Conservation (phyloP, 2,888 invertebrate genomes). For the Crepidodera aurea region DNA sequence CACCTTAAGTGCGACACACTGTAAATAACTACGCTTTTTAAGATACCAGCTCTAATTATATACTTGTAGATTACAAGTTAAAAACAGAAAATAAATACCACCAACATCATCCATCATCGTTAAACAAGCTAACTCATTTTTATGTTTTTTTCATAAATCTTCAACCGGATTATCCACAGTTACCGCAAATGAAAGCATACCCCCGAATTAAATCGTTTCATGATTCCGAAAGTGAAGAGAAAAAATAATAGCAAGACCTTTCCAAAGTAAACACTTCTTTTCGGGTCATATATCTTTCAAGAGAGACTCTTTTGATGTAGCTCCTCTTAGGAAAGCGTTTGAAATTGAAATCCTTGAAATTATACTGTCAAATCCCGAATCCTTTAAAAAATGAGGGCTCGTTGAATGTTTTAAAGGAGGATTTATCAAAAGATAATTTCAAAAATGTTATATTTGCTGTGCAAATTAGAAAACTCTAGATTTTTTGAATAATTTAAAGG, state of each 20-base stretch:
- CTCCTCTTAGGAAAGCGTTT: neutral
- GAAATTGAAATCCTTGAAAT: slow-evolving; percentile 3
- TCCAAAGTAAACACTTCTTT: slow-evolving; percentile 14
- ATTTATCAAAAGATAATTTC: neutral
- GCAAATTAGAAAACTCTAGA: too few species aligned
- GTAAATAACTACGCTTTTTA: too few species aligned
- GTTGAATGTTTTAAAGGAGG: neutral
- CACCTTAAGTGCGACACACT: too few species aligned
- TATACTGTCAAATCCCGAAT: slow-evolving; percentile 5
- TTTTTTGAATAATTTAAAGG: too few species aligned
- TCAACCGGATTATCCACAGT: slow-evolving; percentile 4
- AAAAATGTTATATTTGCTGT: too few species aligned
- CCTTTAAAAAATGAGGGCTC: neutral
- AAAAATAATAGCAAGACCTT: slow-evolving; percentile 12
- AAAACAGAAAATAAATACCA: neutral
- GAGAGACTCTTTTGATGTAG: slow-evolving; percentile 6
- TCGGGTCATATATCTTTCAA: slow-evolving; percentile 6
- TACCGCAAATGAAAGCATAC: neutral
- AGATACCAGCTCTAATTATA: neutral
- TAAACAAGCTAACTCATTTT: neutral
- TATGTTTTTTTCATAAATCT: neutral
- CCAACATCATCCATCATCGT: neutral
- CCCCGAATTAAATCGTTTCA: slow-evolving; percentile 6
- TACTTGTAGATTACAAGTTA: neutral
- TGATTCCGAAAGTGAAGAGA: neutral